Evolutionary conservation across 1,140 invertebrate genomes (phyloP).

Genomic region (Cydia fagiglandana): DNA sequence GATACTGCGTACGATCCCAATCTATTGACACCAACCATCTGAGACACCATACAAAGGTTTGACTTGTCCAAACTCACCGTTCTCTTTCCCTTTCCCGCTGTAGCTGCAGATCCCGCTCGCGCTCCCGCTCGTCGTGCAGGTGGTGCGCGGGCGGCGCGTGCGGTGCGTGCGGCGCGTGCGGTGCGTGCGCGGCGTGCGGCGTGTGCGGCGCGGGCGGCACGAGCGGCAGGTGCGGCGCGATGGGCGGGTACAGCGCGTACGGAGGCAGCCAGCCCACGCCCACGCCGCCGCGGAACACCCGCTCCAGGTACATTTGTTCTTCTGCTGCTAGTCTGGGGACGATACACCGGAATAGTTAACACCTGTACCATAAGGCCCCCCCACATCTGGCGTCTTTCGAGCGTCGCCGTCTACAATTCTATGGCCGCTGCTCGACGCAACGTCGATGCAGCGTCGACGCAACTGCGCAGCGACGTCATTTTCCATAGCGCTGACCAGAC

Average conservation of each 20-base stretch:
- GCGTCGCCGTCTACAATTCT: no score
- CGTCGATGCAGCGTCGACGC: no score
- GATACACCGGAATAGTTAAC: no score
- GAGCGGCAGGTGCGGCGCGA: slow-evolving; percentile 60
- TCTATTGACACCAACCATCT: no score
- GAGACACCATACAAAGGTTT: no score
- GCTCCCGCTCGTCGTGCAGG: slow-evolving; percentile 48
- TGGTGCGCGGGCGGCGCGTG: slow-evolving; percentile 45
- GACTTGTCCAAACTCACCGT: slow-evolving; percentile 8
- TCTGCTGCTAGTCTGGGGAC: slow-evolving; percentile 66
- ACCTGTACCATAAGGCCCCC: no score
- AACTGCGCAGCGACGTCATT: no score
- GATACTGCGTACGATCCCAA: no score
- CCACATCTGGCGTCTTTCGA: no score
- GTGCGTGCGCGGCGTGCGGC: slow-evolving; percentile 33
- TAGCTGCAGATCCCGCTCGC: slow-evolving; percentile 47
- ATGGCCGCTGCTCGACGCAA: no score
- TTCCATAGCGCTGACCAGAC: no score
- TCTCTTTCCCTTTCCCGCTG: slow-evolving; percentile 56
- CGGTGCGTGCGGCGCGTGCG: slow-evolving; percentile 30
- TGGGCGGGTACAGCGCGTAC: slow-evolving; percentile 69
- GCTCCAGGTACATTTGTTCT: slow-evolving; percentile 74
- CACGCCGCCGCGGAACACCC: slow-evolving; percentile 69
- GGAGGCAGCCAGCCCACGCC: slow-evolving; percentile 72
- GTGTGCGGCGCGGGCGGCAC: slow-evolving; percentile 36